Percentiles rank a stretch among this genome's conserved stretches.
Conservation (phyloP, 1,140 invertebrate genomes). For the Chymomyza costata region DNA sequence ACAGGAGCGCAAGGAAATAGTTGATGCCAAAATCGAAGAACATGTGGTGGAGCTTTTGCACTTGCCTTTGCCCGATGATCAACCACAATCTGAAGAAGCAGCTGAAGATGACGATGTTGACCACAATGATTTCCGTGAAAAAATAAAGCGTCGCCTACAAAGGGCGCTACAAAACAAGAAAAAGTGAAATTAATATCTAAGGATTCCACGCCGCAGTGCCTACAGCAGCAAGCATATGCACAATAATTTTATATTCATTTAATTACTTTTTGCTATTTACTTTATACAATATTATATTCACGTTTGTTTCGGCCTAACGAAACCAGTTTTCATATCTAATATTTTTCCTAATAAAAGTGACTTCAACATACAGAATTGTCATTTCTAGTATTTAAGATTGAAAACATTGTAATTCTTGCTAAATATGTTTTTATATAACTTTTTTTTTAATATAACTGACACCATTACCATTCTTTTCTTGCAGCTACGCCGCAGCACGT, state of each 20-base stretch:
- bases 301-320: no score
- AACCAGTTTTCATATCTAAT: no score
- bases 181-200: slow-evolving; percentile 46
- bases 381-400: no score
- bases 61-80: neutral
- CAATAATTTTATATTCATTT: neutral
- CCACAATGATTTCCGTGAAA: slow-evolving; percentile 66
- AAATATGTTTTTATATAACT: no score
- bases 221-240: neutral
- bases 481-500: slow-evolving; percentile 65
- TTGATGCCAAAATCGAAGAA: slow-evolving; percentile 31
- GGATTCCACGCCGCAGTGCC: slow-evolving; percentile 6
- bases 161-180: slow-evolving; percentile 64
- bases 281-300: no score
- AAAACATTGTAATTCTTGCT: no score
- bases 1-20: slow-evolving; percentile 38
- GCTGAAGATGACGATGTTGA: slow-evolving; percentile 25
- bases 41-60: neutral
- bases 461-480: slow-evolving; percentile 22
- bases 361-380: no score
- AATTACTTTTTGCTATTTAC: slow-evolving; percentile 9
- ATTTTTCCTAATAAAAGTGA: no score
- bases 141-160: slow-evolving; percentile 66
- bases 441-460: no score
- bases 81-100: neutral